These are phyloP conservation scores for Dipodomys merriami DNA, from an alignment of 2,113 vertebrate genomes.

Conservation along the genomic window DNA sequence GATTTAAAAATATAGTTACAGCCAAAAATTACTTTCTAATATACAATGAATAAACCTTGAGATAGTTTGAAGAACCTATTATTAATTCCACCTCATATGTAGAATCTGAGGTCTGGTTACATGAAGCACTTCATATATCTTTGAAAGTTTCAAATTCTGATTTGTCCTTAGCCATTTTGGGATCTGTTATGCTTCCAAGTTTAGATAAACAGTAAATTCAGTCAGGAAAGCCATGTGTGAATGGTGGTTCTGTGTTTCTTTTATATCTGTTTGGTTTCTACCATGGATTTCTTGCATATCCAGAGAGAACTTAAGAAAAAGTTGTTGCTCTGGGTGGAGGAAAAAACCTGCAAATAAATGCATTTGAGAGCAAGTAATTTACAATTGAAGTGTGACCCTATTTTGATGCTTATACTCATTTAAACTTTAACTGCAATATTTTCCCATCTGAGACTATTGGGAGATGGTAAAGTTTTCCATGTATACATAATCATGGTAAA, in stretches of 20 bases:
- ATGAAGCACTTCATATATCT: background rate
- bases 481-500: constrained; percentile 49
- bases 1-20: too few relatives aligned
- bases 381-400: background rate
- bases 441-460: background rate
- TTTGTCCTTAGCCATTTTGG: background rate
- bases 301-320: background rate
- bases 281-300: background rate
- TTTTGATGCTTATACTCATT: constrained; percentile 8
- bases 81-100: background rate
- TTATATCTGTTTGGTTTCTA: background rate
- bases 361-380: background rate
- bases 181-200: background rate
- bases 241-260: background rate
- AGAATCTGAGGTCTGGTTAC: background rate
- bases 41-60: background rate
- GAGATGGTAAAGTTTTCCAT: constrained; percentile 23
- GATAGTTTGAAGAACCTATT: background rate
- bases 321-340: background rate
- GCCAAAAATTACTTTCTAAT: background rate
- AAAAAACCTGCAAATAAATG: background rate
- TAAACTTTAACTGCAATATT: constrained; percentile 35
- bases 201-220: background rate
- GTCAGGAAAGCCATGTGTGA: background rate
- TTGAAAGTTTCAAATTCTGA: background rate